Base-by-base conservation (phyloP, 2,888 invertebrate genomes). In the Cerastoderma edule region DNA sequence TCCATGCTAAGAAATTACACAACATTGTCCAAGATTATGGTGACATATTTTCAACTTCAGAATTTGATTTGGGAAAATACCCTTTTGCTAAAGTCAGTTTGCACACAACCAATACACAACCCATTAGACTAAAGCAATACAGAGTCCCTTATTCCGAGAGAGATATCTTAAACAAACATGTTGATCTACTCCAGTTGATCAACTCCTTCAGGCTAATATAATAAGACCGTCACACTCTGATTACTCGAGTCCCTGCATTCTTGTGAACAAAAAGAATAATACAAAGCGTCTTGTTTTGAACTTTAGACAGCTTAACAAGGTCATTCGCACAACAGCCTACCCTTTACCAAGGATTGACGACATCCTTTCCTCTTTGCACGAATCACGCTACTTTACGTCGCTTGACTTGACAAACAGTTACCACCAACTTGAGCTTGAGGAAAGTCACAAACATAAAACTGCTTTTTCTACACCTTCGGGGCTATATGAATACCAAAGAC, bases 321-420 rank as follows among this genome's bases (percentile, higher is more conserved):
- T 65, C 16, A 64, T 67, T 22, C 60, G 57, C 4, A 24, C 1
- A 48, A 72, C 63, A 44, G 64, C 56, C n/a, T 66, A 71, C 39
- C 78, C 78, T 16, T 57, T 78, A 1, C 73, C 75, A 13, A 28
- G 67, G n/a, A 72, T 75, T 64, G 75, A 82, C 33, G 73, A 68
- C 30, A 71, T 77, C 22, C 50, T 80, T 8, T 28, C 22, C 2
- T 19, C 46, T 16, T 48, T 82, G 27, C 67, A 67, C 22, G 60
- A 64, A 44, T 35, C 74, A 1, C 54, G 65, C 19, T 75, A 68
- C 44, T 80, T 78, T 53, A 69, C 39, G 2, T 48, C 71, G 1
- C 46, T 67, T 13, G 76, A 82, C 48, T 50, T 82, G n/a, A n/a
- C n/a, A n/a, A n/a, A n/a, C n/a, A n/a, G n/a, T n/a, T n/a, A n/a